phyloP scores from a whole-genome alignment of 2,113 vertebrate species.

The Numida meleagris region DNA sequence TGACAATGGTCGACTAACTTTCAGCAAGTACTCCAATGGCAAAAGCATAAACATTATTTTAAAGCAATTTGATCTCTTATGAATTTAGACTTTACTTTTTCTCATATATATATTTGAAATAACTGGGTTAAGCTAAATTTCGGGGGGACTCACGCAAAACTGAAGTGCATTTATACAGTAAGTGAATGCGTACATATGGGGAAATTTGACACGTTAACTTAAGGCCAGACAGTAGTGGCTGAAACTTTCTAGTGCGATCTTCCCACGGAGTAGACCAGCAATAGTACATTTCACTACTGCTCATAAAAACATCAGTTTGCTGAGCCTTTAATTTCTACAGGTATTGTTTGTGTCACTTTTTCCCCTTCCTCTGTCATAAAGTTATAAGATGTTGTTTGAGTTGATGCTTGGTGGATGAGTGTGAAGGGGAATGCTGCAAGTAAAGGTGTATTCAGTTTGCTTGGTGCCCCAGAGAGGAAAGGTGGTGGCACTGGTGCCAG shows the following conservation, averaged over 20 bases:
- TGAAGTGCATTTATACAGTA: neutral
- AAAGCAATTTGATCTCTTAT: neutral
- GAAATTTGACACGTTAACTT: neutral
- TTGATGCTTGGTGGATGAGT: neutral
- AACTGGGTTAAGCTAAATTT: neutral
- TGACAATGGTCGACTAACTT: neutral
- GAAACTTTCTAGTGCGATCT: neutral
- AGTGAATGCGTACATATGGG: neutral
- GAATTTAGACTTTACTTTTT: neutral
- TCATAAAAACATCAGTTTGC: neutral
- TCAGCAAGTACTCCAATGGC: neutral
- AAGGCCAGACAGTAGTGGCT: neutral
- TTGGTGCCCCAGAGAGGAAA: neutral
- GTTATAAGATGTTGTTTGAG: neutral
- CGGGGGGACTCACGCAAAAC: neutral
- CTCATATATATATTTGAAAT: neutral
- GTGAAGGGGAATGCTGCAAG: neutral
- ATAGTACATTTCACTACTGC: neutral
- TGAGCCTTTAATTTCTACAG: neutral
- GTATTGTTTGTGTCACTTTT: rapidly evolving
- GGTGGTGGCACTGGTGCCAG: rapidly evolving
- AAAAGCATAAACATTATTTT: neutral
- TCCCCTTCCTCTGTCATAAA: neutral
- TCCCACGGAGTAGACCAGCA: neutral
- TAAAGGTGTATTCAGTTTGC: neutral